Percentiles rank a stretch among this genome's conserved stretches.
phyloP scores from a whole-genome alignment of 2,113 vertebrate species.

The Varanus salvator region DNA sequence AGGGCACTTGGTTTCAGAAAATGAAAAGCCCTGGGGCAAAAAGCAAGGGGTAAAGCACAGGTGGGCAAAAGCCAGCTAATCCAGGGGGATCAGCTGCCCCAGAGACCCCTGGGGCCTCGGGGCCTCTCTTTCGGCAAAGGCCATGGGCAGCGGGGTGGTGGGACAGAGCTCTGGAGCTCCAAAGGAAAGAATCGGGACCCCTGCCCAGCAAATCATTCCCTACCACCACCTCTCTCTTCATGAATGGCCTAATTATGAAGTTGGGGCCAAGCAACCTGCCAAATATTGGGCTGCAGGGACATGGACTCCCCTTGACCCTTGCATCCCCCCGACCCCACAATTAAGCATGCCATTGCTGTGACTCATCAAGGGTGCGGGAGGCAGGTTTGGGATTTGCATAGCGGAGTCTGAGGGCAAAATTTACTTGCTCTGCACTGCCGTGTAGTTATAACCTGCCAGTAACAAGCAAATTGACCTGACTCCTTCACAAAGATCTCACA shows the following conservation, averaged over 20 bases:
- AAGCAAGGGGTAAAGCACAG: no score
- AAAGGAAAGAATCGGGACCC: no score
- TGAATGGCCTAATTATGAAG: background rate
- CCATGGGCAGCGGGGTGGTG: no score
- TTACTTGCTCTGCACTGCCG: constrained; percentile 8
- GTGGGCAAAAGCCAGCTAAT: no score
- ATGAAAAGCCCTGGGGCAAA: no score
- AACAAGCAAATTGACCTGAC: constrained; percentile 29
- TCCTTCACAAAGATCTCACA: constrained; percentile 9
- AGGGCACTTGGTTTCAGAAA: no score
- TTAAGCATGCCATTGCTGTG: background rate
- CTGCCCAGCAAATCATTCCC: no score
- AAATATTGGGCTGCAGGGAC: background rate
- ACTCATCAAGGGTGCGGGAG: background rate
- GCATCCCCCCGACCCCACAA: background rate
- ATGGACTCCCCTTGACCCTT: background rate
- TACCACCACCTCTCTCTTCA: no score
- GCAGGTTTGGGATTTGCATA: constrained; percentile 13
- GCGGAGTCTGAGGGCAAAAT: constrained; percentile 14
- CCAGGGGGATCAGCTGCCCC: no score
- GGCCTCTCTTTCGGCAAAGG: no score
- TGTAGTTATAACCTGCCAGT: constrained; percentile 8
- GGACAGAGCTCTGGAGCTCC: no score
- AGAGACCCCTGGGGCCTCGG: no score
- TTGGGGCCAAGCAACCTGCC: background rate